Conservation (phyloP, 2,888 invertebrate species). For the Pteria penguin region DNA sequence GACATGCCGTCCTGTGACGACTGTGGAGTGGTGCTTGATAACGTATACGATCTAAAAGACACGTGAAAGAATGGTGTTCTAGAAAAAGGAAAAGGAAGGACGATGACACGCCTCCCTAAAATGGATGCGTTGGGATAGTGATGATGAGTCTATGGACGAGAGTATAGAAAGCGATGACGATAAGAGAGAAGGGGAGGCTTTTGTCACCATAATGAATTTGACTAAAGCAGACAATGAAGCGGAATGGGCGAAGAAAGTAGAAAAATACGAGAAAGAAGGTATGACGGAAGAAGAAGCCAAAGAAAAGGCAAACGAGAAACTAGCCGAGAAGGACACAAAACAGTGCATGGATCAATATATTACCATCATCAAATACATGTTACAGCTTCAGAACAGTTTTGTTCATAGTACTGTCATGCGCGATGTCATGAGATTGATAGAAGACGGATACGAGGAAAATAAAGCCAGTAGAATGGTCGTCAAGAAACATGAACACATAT, state of each 20-base stretch:
- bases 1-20: no score
- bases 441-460: neutral
- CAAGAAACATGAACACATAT: conserved; percentile 8
- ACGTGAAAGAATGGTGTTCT: conserved; percentile 48
- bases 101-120: neutral
- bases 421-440: neutral
- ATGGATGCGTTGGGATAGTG: no score
- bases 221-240: neutral
- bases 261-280: no score
- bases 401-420: conserved; percentile 14
- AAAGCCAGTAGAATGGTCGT: conserved; percentile 19
- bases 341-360: no score
- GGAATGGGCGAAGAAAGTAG: no score
- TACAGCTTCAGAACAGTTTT: no score
- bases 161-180: no score
- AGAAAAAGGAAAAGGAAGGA: conserved; percentile 2
- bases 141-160: neutral
- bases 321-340: conserved; percentile 9
- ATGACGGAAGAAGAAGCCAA: no score
- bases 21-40: no score
- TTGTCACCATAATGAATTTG: neutral
- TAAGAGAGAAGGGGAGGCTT: no score
- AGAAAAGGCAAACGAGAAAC: conserved; percentile 15
- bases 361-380: no score
- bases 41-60: conserved; percentile 36